Conservation (phyloP, 1,140 invertebrate genomes). For the Hycleus phaleratus region DNA sequence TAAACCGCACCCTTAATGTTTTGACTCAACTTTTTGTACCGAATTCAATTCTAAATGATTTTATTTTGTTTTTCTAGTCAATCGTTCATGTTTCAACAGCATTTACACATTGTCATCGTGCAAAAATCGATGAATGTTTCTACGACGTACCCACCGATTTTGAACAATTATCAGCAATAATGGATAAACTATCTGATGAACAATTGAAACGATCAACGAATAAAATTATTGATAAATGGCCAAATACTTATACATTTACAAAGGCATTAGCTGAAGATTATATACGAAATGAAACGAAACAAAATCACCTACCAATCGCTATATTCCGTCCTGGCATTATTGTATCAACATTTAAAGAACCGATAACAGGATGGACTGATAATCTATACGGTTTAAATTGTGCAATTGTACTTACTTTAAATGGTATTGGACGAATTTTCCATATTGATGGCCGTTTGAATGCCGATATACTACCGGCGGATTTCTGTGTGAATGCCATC, state of each 20-base stretch:
- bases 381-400: background rate
- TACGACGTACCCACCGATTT: conserved; percentile 60
- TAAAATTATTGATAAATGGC: background rate
- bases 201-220: background rate
- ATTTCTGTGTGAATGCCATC: too few relatives aligned
- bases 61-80: conserved; percentile 21
- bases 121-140: conserved; percentile 54
- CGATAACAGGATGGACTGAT: conserved; percentile 4
- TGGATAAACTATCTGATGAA: conserved; percentile 43
- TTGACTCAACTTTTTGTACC: too few relatives aligned
- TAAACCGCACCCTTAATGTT: too few relatives aligned
- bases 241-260: background rate
- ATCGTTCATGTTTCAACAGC: conserved; percentile 50
- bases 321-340: conserved; percentile 2
- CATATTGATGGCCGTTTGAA: too few relatives aligned
- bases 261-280: conserved; percentile 1
- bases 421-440: too few relatives aligned
- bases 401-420: too few relatives aligned
- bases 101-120: conserved; percentile 56
- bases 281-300: background rate
- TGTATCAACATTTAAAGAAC: background rate
- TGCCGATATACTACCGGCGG: too few relatives aligned
- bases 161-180: conserved; percentile 48
- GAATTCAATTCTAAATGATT: too few relatives aligned
- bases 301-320: background rate